These are phyloP conservation scores for Aramus guarauna DNA, from an alignment of 2,113 vertebrate species.

Conservation along the genomic window DNA sequence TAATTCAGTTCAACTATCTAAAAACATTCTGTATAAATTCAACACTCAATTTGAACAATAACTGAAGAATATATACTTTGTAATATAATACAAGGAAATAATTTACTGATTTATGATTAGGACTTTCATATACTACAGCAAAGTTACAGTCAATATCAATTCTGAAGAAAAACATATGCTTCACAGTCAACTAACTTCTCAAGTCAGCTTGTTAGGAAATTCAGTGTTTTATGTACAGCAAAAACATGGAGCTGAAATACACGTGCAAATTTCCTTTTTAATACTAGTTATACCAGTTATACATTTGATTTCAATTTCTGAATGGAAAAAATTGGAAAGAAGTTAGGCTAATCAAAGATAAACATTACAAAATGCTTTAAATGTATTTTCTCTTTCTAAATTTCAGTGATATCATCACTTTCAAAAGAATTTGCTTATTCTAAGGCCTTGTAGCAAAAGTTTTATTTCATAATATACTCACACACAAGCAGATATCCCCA, in stretches of 20 bases:
- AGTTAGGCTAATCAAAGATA: neutral
- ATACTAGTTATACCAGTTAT: neutral
- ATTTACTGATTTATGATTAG: neutral
- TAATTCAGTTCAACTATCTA: neutral
- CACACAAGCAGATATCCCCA: neutral
- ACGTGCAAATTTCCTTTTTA: neutral
- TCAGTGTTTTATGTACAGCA: neutral
- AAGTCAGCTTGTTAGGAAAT: neutral
- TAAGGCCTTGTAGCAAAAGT: neutral
- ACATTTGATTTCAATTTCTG: neutral
- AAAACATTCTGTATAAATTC: neutral
- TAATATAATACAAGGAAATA: neutral
- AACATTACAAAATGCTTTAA: neutral
- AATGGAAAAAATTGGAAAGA: neutral
- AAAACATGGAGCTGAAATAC: neutral
- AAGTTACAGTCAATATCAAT: neutral
- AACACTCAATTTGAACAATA: neutral
- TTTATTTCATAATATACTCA: neutral
- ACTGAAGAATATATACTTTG: neutral
- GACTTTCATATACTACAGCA: neutral
- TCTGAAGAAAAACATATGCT: neutral
- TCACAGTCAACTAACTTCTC: neutral
- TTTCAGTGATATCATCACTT: neutral
- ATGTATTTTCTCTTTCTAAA: slow-evolving; percentile 4
- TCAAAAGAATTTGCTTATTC: neutral